These are phyloP conservation scores for Coreius guichenoti DNA, from an alignment of 2,797 vertebrate species.

Conservation along the genomic window DNA sequence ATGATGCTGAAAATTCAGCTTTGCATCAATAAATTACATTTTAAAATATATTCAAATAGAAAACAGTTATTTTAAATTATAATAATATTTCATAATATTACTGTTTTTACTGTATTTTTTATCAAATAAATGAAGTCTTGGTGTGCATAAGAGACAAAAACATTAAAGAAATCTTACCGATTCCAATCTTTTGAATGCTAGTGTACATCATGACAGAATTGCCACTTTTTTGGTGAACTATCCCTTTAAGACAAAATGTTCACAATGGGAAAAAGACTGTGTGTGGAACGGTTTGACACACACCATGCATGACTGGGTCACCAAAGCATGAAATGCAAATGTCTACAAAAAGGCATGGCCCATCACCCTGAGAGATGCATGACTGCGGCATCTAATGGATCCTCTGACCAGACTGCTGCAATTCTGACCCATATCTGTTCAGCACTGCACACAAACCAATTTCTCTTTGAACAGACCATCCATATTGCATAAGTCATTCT, in stretches of 20 bases:
- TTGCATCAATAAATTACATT: neutral
- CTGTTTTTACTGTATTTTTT: neutral
- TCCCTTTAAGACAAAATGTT: neutral
- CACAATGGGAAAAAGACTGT: neutral
- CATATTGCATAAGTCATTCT: neutral
- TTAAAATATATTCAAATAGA: too few species aligned
- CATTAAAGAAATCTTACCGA: neutral
- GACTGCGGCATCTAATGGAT: neutral
- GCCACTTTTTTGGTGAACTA: neutral
- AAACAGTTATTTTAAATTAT: neutral
- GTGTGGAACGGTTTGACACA: neutral
- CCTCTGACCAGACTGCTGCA: constrained; percentile 76
- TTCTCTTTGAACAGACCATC: neutral
- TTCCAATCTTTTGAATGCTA: neutral
- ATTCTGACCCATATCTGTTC: neutral
- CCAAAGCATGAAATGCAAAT: constrained; percentile 26
- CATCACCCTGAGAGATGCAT: neutral
- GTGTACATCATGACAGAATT: constrained; percentile 7
- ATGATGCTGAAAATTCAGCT: neutral
- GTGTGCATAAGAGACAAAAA: neutral
- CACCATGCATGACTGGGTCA: neutral
- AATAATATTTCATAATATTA: neutral
- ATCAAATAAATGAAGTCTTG: neutral
- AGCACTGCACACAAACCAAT: neutral
- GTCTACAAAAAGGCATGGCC: neutral